Percentiles rank a stretch among this genome's conserved stretches.
These are phyloP conservation scores for Lepidostoma basale DNA, from an alignment of 1,140 invertebrate species.

Conservation along the genomic window DNA sequence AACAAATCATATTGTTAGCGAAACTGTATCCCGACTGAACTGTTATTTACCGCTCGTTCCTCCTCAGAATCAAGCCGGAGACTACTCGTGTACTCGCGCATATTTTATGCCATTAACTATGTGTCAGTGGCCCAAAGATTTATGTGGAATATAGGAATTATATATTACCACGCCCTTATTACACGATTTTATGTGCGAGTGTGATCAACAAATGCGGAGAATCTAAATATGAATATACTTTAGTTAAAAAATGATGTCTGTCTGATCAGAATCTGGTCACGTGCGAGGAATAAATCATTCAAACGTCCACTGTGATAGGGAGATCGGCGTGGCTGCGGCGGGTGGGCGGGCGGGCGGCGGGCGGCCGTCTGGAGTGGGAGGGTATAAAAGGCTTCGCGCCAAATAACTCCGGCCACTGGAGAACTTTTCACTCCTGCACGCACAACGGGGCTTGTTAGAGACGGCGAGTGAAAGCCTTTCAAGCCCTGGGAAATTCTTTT, in stretches of 20 bases:
- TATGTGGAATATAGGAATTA: background rate
- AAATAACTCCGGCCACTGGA: conserved; percentile 27
- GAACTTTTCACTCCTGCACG: conserved; percentile 23
- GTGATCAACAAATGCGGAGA: conserved; percentile 12
- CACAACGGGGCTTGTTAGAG: conserved; percentile 17
- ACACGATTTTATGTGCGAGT: background rate
- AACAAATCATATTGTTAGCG: too few relatives aligned
- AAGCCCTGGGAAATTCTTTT: background rate
- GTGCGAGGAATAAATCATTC: conserved; percentile 12
- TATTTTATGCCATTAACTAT: too few relatives aligned
- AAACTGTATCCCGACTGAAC: too few relatives aligned
- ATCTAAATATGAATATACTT: conserved; percentile 11
- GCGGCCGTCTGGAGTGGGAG: too few relatives aligned
- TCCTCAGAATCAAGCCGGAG: too few relatives aligned
- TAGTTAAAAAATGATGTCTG: conserved; percentile 2
- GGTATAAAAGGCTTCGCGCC: conserved; percentile 5
- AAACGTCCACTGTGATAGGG: background rate
- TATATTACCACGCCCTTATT: background rate
- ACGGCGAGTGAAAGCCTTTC: conserved; percentile 1
- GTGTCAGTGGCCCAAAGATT: background rate
- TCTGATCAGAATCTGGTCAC: conserved; percentile 17
- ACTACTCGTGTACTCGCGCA: too few relatives aligned
- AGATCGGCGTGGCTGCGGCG: too few relatives aligned
- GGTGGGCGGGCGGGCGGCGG: too few relatives aligned
- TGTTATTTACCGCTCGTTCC: too few relatives aligned